Evolutionary conservation across 2,113 vertebrate species (phyloP), one percentile per base, ranked within the genome.

Genomic region (Poeciliopsis turrubarensis): DNA sequence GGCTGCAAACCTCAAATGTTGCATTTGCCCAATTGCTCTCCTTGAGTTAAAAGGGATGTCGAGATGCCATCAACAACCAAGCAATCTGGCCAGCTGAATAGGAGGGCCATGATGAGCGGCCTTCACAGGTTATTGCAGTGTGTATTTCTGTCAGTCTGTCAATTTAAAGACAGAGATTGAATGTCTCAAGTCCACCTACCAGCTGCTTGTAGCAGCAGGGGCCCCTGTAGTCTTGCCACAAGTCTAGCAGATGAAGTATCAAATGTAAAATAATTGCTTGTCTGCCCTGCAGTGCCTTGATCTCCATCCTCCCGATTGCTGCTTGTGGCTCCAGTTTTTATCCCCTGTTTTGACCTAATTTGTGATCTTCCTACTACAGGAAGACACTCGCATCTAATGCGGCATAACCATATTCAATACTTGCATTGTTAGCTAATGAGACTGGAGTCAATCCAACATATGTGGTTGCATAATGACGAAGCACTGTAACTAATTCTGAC

Each of bases 91-190:
- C 66, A 71, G 62, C 83, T 83, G 86, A 92, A 87, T 86, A 82
- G 82, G 73, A 77, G 70, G 79, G 31, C 54, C 14, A 70, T 77
- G 72, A 81, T 70, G 68, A 89, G 88, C 83, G 72, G 80, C 78
- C 81, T 78, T 64, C 31, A 60, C 85, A 78, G 68, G 65, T 88
- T 91, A 86, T 86, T 84, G 88, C 84, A 69, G 32, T 60, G 4
- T 81, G 86, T 73, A 76, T 83, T 86, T 76, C 71, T 82, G 75
- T 75, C 87, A 81, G 85, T 82, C 89, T 75, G 83, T 90, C 89
- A 87, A 84, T 90, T 91, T 89, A 88, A 93, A 91, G 85, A 88
- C 51, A 82, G 86, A 78, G 79, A 87, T 87, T 90, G 86, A 79
- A 80, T 73, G 72, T 84, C 73, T 79, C 64, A 77, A 89, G 86